phyloP scores from a whole-genome alignment of 1,140 invertebrate species.

The Drosophila teissieri region DNA sequence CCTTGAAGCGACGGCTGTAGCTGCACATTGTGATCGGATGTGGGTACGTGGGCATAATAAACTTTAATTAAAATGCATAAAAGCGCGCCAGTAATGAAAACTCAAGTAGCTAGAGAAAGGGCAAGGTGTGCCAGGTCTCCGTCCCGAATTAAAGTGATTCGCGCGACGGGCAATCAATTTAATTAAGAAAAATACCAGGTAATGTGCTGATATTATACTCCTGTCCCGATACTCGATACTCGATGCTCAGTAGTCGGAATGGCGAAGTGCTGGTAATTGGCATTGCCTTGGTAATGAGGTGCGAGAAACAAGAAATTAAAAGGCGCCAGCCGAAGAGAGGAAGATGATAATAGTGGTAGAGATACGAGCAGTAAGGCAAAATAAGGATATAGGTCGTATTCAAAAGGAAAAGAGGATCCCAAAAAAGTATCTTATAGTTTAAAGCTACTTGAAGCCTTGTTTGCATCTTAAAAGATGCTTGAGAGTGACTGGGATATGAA shows the following conservation, averaged over 20 bases:
- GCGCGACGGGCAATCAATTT: conserved; percentile 68
- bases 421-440: not conserved
- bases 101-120: conserved; percentile 26
- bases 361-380: not conserved
- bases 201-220: conserved; percentile 47
- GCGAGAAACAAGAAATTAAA: conserved; percentile 37
- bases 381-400: too few species aligned
- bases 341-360: conserved; percentile 10
- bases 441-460: too few species aligned
- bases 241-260: conserved; percentile 14
- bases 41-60: conserved; percentile 54
- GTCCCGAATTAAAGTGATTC: conserved; percentile 56
- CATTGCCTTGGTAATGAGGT: conserved; percentile 69
- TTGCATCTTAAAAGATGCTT: too few species aligned
- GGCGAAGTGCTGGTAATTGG: conserved; percentile 53
- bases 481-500: too few species aligned
- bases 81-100: conserved; percentile 39
- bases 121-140: not conserved
- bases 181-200: conserved; percentile 68
- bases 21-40: conserved; percentile 14
- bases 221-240: conserved; percentile 3
- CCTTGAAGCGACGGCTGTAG: conserved; percentile 14
- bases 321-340: conserved; percentile 5
- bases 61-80: conserved; percentile 79
- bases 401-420: not conserved